Evolutionary conservation across 2,888 invertebrate genomes (phyloP), one percentile per base, ranked within the genome.

Genomic region (Tridacna gigas): DNA sequence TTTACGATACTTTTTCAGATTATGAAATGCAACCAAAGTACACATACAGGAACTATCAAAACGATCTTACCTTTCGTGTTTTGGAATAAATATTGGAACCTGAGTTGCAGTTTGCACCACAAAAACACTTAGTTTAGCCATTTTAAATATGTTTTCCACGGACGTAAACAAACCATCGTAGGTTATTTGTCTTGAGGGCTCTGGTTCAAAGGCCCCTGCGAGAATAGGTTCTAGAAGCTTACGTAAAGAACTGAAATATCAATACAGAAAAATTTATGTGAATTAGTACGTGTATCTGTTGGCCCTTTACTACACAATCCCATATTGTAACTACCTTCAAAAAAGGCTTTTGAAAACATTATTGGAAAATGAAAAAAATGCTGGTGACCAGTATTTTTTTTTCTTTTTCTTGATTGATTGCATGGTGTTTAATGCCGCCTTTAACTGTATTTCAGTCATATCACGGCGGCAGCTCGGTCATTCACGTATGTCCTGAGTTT

Each of bases 191-290:
- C 79, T 81, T 7, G 71, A 15, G 11, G 65, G 37, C 26, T 88
- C 82, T 37, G 83, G 79, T 48, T 90, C 91, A 85, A 91, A 89
- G 37, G 91, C 77, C 0, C 90, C 90, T 37, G 90, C 88, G 28
- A 91, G 79, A 22, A 91, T 51, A 11, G 91, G 90, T 76, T 87
- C 86, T 0, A 91, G 60, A 5, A 90, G 75, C 13, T 69, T 78
- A 37, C 82, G 85, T 26, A 91, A 77, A 4, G 71, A 71, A 22
- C 71, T 71, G 47, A 45, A 67, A 67, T 9, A 20, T 20, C 0
- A 67, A 67, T 37, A 45, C 3, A 20, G 3, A 56, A 3, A 56
- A 56, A 15, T 5, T n/a, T n/a, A 37, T 4, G 7, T 37, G 2
- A 37, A 37, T 2, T 37, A 37, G 37, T 37, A 37, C 7, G 7